Evolutionary conservation across 2,113 vertebrate species (phyloP).

Genomic region (Psilopogon haemacephalus): DNA sequence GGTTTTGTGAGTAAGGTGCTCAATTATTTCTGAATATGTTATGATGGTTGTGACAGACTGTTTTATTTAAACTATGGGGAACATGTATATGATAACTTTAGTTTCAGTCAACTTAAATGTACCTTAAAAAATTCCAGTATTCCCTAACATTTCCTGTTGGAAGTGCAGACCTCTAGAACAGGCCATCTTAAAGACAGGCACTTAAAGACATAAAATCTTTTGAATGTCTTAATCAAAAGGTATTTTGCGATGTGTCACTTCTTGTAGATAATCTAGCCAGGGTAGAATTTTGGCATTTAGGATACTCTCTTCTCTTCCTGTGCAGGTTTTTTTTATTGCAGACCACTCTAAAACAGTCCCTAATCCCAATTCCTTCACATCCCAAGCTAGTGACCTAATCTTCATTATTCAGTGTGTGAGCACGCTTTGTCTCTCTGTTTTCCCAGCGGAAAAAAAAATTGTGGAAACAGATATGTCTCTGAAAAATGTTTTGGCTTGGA

Average conservation of each 20-base stretch:
- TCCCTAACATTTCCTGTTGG: not conserved
- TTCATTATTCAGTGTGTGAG: not conserved
- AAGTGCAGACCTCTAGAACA: not conserved
- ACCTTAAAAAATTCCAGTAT: not conserved
- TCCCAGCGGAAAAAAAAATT: slow-evolving; percentile 20
- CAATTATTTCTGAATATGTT: not conserved
- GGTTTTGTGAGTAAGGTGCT: not conserved
- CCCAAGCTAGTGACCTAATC: not conserved
- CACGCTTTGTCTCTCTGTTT: not conserved
- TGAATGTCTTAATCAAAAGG: not conserved
- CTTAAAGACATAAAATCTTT: not conserved
- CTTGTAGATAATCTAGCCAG: not conserved
- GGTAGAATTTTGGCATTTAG: not conserved
- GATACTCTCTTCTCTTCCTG: not conserved
- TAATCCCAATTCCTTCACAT: not conserved
- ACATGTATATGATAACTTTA: not conserved
- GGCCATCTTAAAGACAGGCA: not conserved
- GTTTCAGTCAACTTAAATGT: not conserved
- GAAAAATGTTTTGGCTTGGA: slow-evolving; percentile 38
- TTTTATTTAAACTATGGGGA: not conserved
- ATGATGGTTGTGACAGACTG: not conserved
- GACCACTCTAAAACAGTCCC: not conserved
- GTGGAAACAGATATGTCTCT: slow-evolving; percentile 14
- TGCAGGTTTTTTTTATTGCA: not conserved
- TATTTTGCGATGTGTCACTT: not conserved